Conservation (phyloP, 2,113 vertebrate species). For the Morphnarchus princeps region DNA sequence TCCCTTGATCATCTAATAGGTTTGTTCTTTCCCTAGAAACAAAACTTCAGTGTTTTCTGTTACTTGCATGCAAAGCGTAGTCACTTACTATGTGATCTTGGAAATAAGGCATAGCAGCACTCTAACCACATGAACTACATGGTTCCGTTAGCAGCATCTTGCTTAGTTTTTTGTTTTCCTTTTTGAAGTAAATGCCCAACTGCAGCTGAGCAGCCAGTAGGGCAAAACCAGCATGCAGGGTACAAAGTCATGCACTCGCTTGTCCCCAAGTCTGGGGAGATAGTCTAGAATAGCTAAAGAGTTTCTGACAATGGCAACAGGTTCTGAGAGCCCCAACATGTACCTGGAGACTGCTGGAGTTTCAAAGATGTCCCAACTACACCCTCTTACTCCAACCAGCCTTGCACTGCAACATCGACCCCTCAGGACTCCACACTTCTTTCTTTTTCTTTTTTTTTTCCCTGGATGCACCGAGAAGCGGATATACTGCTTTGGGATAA, state of each 20-base stretch:
- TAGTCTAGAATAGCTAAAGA: not conserved
- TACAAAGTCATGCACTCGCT: not conserved
- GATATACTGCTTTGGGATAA: not conserved
- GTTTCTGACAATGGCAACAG: not conserved
- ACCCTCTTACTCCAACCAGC: not conserved
- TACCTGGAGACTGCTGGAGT: not conserved
- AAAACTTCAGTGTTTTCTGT: not conserved
- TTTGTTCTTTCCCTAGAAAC: not conserved
- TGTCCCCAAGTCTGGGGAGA: not conserved
- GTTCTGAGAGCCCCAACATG: not conserved
- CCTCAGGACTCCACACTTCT: not conserved
- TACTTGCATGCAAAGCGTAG: not conserved
- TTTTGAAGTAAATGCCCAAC: not conserved
- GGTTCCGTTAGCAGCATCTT: not conserved
- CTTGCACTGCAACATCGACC: not conserved
- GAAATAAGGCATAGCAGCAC: not conserved
- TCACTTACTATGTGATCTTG: not conserved
- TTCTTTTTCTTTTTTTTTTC: not conserved
- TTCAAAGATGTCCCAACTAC: not conserved
- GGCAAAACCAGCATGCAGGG: not conserved
- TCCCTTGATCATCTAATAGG: slow-evolving; percentile 3
- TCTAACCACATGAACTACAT: rapidly evolving
- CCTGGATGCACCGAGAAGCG: not conserved
- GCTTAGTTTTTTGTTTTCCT: not conserved
- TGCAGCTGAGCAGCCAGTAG: not conserved